Evolutionary conservation across 1,140 invertebrate species (phyloP).

Genomic region (Brachionus sp.): DNA sequence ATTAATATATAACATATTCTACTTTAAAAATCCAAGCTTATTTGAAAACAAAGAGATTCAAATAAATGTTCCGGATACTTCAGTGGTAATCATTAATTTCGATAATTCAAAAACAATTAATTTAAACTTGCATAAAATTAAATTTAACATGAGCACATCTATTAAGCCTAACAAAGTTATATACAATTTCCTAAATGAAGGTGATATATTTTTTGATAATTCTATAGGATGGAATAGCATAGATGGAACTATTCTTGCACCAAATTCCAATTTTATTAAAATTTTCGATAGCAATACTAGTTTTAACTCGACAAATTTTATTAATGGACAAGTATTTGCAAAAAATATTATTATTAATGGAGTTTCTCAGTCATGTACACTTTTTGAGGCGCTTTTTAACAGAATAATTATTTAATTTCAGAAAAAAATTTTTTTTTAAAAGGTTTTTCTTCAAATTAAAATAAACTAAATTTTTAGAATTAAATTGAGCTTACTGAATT

Average conservation of each 20-base stretch:
- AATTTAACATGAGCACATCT: neutral
- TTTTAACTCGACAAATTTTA: neutral
- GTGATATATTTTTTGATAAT: neutral
- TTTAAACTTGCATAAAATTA: neutral
- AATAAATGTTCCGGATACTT: neutral
- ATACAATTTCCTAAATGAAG: neutral
- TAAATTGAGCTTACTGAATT: too few relatives aligned
- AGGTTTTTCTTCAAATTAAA: too few relatives aligned
- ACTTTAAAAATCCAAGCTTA: neutral
- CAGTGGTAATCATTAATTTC: neutral
- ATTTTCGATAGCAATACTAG: neutral
- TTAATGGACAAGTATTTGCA: conserved; percentile 1
- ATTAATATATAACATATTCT: neutral
- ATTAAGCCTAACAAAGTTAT: neutral
- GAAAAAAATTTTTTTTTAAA: too few relatives aligned
- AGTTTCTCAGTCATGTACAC: neutral
- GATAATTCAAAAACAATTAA: neutral
- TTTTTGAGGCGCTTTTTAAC: neutral
- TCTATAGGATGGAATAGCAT: neutral
- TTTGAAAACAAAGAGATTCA: neutral
- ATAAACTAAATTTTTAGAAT: too few relatives aligned
- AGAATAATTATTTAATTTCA: neutral
- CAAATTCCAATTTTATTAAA: neutral
- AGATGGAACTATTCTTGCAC: neutral
- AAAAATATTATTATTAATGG: neutral